Base-by-base conservation (phyloP, 2,797 vertebrate species). In the Lutjanus argentimaculatus region DNA sequence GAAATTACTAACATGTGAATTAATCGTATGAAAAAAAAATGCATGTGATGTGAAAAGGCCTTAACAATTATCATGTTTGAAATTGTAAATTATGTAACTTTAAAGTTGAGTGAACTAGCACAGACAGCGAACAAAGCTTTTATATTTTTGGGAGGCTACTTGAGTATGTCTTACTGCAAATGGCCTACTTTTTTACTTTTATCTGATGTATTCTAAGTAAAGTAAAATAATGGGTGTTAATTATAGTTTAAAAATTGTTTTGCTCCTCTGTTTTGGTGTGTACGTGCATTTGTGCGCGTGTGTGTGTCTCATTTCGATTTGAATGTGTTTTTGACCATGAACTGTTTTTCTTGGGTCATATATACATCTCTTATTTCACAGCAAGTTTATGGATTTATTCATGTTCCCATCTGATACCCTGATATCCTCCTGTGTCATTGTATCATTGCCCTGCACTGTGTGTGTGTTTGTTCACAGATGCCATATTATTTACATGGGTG, bases 401-500 rank as follows among this genome's bases (percentile, higher is more conserved):
- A 82, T 68, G 68, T 83, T 70, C 46, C 64, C 66, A 89, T 88
- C 63, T 85, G 70, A 86, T 75, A 59, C 70, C 52, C 36, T 57
- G 40, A 73, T 72, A 70, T 57, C 66, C 63, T 69, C 1, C 12
- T 42, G 72, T 71, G 71, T 83, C 67, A 82, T 57, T 53, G 68
- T 63, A 67, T 72, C 80, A 40, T 55, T 67, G 64, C 67, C 64
- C 48, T 65, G 14, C 8, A 0, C 52, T 61, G 53, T 81, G 81
- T 61, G 67, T 82, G 75, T 84, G 84, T 83, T 72, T 89, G 84
- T 77, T 77, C 77, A 45, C 40, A 57, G 85, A 66, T 64, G 80
- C 65, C 67, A 66, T 85, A 86, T 85, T 83, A 85, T 88, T 90
- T 83, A 86, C 84, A 88, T 62, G 79, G 82, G 78, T 83, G 84